Evolutionary conservation across 2,797 vertebrate species (phyloP), one percentile per base, ranked within the genome.

Genomic region (Lutjanus campechanus): DNA sequence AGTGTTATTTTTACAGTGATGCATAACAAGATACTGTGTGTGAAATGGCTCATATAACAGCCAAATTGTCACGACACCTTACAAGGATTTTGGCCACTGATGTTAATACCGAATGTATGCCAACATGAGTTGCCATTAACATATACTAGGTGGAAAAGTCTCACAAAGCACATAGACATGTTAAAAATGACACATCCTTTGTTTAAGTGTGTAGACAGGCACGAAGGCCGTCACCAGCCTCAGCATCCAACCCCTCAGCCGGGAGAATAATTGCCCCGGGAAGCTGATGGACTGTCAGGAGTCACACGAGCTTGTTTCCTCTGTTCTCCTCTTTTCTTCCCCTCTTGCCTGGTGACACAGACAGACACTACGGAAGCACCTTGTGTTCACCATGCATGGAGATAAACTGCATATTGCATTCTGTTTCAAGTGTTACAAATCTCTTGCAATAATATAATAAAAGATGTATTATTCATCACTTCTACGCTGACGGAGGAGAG

Each of bases 391-490:
- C 77, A 56, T 77, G 78, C 86, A 87, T 67, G 64, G 89, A 85
- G 91, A 95, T 93, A 93, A 93, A 93, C 90, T 91, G 79, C 89
- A 94, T 92, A 90, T 89, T 91, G 86, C 87, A 95, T 95, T 95
- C 91, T 77, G 89, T 95, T 95, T 95, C 93, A 94, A 93, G 92
- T 92, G 90, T 93, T 93, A 93, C 93, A 94, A 93, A 94, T 93
- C 88, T 92, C 80, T 90, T 92, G 91, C 93, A 95, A 93, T 94
- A 95, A 95, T 94, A 93, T 93, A 88, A 91, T 92, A 92, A 93
- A 92, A 91, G 51, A 95, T 95, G 91, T 91, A 93, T 95, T 91
- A 95, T 95, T 95, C 86, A 95, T 94, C 59, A 71, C 78, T 71
- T 82, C 87, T 87, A 86, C 85, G 72, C 72, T 87, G 82, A 86